Conservation (phyloP, 2,797 vertebrate species). For the Nannoperca obscura region DNA sequence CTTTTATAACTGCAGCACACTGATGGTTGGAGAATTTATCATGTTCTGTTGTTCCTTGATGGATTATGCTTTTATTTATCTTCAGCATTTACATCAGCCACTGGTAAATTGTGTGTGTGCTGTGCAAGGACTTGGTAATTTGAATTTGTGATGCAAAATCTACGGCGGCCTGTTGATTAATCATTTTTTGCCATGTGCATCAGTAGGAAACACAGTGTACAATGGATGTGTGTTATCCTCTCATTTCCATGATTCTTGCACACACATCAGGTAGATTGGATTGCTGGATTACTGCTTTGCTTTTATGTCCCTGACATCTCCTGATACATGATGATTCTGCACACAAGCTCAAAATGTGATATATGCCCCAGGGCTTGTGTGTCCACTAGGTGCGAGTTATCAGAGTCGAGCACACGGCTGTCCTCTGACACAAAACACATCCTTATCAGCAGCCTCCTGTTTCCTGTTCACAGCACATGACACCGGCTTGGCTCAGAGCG, state of each 20-base stretch:
- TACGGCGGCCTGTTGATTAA: not conserved
- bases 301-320: constrained; percentile 4
- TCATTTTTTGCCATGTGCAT: constrained; percentile 10
- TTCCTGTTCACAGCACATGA: constrained; percentile 69
- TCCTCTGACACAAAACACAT: constrained; percentile 69
- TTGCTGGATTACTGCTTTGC: not conserved
- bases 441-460: constrained; percentile 71
- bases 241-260: constrained; percentile 29
- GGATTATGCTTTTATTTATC: not conserved
- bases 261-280: not conserved
- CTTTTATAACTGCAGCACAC: not conserved
- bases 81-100: constrained; percentile 12
- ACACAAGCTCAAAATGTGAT: constrained; percentile 27
- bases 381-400: constrained; percentile 50
- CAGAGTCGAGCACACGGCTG: constrained; percentile 44
- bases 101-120: not conserved
- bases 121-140: constrained; percentile 1
- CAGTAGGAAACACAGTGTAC: not conserved
- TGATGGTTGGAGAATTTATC: not conserved
- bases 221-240: not conserved
- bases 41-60: not conserved
- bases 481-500: constrained; percentile 40
- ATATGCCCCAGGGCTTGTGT: constrained; percentile 16
- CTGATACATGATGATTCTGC: constrained; percentile 17
- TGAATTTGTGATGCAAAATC: constrained; percentile 18